phyloP scores from a whole-genome alignment of 2,797 vertebrate genomes.

The Hybognathus amarus region DNA sequence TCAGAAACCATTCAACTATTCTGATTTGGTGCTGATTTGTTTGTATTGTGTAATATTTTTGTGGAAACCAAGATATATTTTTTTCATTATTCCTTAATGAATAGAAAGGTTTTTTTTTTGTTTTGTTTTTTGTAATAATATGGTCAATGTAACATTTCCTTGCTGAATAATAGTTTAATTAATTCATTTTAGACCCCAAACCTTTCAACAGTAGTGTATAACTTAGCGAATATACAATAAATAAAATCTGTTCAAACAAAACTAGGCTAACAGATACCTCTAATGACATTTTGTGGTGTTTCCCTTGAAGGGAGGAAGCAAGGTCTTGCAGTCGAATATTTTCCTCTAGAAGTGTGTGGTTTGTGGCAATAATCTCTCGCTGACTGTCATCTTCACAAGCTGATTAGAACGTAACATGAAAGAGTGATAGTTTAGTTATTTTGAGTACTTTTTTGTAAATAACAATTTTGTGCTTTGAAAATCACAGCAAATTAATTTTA shows the following conservation, averaged over 20 bases:
- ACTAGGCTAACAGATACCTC: conserved; percentile 73
- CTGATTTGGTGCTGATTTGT: no score
- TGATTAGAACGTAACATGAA: conserved; percentile 56
- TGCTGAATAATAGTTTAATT: background rate
- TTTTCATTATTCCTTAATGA: background rate
- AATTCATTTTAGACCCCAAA: no score
- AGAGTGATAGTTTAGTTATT: background rate
- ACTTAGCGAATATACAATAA: background rate
- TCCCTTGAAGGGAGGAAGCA: conserved; percentile 86
- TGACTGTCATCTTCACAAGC: conserved; percentile 77
- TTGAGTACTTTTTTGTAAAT: background rate
- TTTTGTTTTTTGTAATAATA: background rate
- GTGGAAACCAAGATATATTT: background rate
- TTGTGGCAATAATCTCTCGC: conserved; percentile 70
- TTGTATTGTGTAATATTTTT: background rate
- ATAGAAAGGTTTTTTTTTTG: no score
- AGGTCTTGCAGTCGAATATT: conserved; percentile 86
- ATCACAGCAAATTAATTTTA: background rate
- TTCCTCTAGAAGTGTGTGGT: conserved; percentile 82
- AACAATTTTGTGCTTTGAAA: background rate
- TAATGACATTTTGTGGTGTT: conserved; percentile 91
- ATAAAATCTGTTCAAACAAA: background rate
- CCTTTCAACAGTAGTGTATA: background rate
- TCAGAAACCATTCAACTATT: background rate
- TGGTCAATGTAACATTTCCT: background rate